These are phyloP conservation scores for Malacosoma neustria DNA, from an alignment of 2,888 invertebrate genomes.

Conservation along the genomic window DNA sequence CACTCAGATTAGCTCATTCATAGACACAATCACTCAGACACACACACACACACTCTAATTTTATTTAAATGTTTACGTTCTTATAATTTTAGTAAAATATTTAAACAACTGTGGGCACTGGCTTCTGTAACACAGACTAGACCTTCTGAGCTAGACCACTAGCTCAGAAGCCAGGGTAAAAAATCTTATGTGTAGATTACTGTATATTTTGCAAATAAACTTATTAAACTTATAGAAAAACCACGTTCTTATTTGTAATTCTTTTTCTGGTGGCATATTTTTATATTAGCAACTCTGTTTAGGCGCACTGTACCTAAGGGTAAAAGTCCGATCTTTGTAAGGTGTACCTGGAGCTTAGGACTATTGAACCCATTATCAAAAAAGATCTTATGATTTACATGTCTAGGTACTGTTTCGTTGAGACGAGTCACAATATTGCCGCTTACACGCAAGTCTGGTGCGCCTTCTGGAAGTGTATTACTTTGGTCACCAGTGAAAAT, in stretches of 20 bases:
- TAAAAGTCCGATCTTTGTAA: conserved; percentile 3
- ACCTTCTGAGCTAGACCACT: too few relatives aligned
- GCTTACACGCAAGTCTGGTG: conserved; percentile 22
- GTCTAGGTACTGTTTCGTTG: conserved; percentile 15
- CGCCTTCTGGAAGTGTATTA: conserved; percentile 15
- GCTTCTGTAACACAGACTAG: too few relatives aligned
- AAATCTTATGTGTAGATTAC: too few relatives aligned
- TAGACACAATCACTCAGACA: too few relatives aligned
- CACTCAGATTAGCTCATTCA: too few relatives aligned
- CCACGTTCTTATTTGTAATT: conserved; percentile 6
- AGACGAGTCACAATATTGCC: conserved; percentile 23
- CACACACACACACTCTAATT: too few relatives aligned
- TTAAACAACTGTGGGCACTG: too few relatives aligned
- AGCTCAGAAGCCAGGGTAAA: too few relatives aligned
- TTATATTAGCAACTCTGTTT: conserved; percentile 5
- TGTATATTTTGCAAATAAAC: too few relatives aligned
- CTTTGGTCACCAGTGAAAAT: conserved; percentile 26
- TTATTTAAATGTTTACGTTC: too few relatives aligned
- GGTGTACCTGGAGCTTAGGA: conserved; percentile 8
- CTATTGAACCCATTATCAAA: conserved; percentile 29
- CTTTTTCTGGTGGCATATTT: conserved; percentile 5
- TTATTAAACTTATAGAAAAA: too few relatives aligned
- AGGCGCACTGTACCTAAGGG: conserved; percentile 7
- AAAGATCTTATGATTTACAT: conserved; percentile 24
- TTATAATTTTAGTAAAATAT: too few relatives aligned